Evolutionary conservation across 1,140 invertebrate species (phyloP), one percentile per base, ranked within the genome.

Genomic region (Globodera rostochiensis): DNA sequence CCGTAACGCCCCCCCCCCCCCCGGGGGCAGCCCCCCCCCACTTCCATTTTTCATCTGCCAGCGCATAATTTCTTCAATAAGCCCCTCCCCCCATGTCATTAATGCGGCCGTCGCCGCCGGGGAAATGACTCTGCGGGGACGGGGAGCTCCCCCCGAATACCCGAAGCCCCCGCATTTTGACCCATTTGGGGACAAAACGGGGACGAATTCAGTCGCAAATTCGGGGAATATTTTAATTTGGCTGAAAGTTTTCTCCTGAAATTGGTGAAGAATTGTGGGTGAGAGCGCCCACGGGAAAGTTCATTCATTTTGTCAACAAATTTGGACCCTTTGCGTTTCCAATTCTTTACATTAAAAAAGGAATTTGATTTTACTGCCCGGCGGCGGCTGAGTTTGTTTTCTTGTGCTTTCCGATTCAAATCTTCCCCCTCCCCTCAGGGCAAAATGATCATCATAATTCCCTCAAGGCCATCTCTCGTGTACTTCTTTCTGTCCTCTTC

Each of bases 61-160:
- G 57, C n/a, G 69, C 69, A 71, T 71, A 71, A 71, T 71, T 71
- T 71, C 69, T 71, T 71, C 69, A 71, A 71, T 71, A 71, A 71
- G 69, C 69, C 69, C n/a, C n/a, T 71, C n/a, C 60, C 60, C 60
- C 36, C 36, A 13, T 64, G 13, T 64, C 57, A 64, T 64, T 64
- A 64, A 64, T 64, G 57, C 57, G 57, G 19, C 57, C 5, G 57
- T 19, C 57, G 57, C 57, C 57, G 50, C 50, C 50, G 50, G 7
- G 36, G 36, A 36, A 36, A 36, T 0, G 36, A 36, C 36, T 0
- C 36, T 0, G 36, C 36, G 36, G 36, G 36, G 36, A 36, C 36
- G 36, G 36, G 36, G 36, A 36, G 36, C 36, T 36, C 36, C 36
- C 36, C 36, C 36, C 36, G 36, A 36, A 36, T 3, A 36, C 36